These are phyloP conservation scores for Passer montanus DNA, from an alignment of 2,113 vertebrate genomes.

Conservation along the genomic window DNA sequence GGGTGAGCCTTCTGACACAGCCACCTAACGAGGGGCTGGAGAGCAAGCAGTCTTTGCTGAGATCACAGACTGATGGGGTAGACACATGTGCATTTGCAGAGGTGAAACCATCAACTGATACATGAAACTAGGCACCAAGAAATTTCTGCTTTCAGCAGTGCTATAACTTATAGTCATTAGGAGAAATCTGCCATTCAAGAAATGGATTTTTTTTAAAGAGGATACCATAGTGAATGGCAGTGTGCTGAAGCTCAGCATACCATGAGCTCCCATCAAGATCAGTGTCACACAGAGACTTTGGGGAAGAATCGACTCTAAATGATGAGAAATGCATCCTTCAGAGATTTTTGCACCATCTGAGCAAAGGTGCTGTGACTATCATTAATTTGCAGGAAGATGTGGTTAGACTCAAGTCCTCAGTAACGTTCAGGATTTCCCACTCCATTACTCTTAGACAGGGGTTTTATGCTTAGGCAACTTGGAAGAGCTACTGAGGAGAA, in stretches of 20 bases:
- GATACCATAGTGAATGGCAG: neutral
- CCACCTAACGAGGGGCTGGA: neutral
- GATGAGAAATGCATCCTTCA: neutral
- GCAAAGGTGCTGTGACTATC: neutral
- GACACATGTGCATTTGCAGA: neutral
- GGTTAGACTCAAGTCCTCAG: neutral
- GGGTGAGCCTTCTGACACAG: neutral
- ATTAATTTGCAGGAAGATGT: neutral
- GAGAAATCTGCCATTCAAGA: neutral
- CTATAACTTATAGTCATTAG: neutral
- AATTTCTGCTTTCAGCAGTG: neutral
- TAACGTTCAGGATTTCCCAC: neutral
- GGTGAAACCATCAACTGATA: neutral
- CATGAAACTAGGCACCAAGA: neutral
- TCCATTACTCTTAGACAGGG: neutral
- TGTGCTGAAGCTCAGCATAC: neutral
- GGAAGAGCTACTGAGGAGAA: neutral
- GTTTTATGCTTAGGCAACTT: neutral
- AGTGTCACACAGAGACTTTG: neutral
- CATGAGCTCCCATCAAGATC: neutral
- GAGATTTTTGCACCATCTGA: neutral
- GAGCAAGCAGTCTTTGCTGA: neutral
- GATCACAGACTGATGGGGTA: neutral
- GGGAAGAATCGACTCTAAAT: neutral
- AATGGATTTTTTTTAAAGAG: neutral